phyloP scores from a whole-genome alignment of 2,888 invertebrate genomes.

The Chaitophorus viminalis region DNA sequence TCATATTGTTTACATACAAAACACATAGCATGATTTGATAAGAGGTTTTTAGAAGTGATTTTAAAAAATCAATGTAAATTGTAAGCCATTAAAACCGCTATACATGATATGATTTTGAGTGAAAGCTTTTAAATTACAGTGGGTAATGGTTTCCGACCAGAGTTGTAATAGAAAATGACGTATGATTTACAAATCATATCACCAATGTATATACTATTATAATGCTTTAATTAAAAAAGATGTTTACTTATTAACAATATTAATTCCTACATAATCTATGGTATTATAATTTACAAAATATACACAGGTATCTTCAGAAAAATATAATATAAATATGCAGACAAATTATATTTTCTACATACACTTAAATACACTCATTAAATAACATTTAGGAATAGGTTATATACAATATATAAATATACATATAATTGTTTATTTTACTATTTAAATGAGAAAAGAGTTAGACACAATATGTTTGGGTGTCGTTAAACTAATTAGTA shows the following conservation, averaged over 20 bases:
- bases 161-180: background rate
- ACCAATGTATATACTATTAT: background rate
- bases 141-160: background rate
- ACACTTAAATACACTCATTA: background rate
- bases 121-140: slow-evolving; percentile 38
- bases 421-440: background rate
- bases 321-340: no score
- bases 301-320: no score
- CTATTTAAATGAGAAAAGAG: background rate
- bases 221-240: background rate
- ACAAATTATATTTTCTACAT: no score
- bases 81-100: no score
- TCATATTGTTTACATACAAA: background rate
- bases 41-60: background rate
- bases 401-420: no score
- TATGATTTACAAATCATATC: slow-evolving; percentile 2
- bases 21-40: background rate
- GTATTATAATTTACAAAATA: no score
- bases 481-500: background rate
- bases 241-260: background rate
- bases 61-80: background rate
- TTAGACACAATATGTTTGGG: background rate
- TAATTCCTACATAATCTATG: background rate
- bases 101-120: background rate
- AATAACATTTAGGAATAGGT: background rate